phyloP scores from a whole-genome alignment of 2,888 invertebrate genomes.

The Trissolcus brochymenae region DNA sequence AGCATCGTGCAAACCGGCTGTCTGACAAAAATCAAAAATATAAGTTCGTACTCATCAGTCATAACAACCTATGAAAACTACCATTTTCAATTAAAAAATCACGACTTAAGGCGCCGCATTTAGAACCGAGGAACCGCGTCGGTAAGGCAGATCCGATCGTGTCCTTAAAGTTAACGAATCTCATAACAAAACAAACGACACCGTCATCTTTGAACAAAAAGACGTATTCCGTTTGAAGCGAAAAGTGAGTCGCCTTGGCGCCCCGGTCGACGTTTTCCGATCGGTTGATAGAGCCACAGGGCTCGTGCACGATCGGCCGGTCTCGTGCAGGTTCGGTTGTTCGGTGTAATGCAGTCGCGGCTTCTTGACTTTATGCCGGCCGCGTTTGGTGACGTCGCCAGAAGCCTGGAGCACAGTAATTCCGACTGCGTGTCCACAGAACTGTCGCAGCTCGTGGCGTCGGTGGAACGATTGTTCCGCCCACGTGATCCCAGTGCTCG shows the following conservation, averaged over 20 bases:
- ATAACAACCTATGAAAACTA: too few species aligned
- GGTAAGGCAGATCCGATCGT: too few species aligned
- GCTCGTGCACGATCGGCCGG: constrained; percentile 33
- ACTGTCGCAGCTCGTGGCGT: background rate
- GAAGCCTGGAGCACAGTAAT: constrained; percentile 26
- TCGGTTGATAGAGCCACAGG: constrained; percentile 18
- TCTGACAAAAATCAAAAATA: too few species aligned
- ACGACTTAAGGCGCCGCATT: too few species aligned
- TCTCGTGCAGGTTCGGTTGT: constrained; percentile 27
- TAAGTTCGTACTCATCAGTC: too few species aligned
- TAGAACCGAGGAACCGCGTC: too few species aligned
- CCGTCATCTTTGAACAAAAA: background rate
- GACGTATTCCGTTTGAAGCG: constrained; percentile 13
- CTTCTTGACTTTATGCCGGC: constrained; percentile 54
- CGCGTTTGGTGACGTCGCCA: constrained; percentile 57
- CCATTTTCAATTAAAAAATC: too few species aligned
- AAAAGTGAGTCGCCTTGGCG: constrained; percentile 34
- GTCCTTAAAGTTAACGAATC: too few species aligned
- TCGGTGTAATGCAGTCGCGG: constrained; percentile 46
- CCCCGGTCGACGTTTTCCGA: constrained; percentile 40
- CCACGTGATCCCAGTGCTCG: background rate
- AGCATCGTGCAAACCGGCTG: too few species aligned
- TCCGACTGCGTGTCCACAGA: constrained; percentile 23
- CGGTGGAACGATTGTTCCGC: background rate
- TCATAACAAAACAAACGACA: too few species aligned